Conservation (phyloP, 2,888 invertebrate species). For the Biston stratarius region DNA sequence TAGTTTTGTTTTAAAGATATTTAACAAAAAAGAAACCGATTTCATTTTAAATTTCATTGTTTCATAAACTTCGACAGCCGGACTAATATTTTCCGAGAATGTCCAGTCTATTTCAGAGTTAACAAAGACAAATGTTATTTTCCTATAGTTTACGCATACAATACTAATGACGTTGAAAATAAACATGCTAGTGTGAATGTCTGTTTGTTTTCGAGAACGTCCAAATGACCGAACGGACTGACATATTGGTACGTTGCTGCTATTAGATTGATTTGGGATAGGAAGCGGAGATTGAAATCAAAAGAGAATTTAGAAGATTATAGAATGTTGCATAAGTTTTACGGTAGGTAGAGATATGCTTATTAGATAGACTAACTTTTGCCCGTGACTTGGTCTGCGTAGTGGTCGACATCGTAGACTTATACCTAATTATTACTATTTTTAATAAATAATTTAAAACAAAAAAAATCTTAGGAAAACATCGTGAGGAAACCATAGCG, state of each 20-base stretch:
- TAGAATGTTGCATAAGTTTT: too few relatives aligned
- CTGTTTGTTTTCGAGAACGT: conserved; percentile 77
- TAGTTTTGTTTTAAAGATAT: too few relatives aligned
- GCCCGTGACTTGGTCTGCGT: too few relatives aligned
- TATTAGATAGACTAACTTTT: too few relatives aligned
- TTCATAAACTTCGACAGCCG: conserved; percentile 5
- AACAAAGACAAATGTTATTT: conserved; percentile 59
- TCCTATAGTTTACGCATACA: conserved; percentile 57
- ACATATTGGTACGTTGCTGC: conserved; percentile 73
- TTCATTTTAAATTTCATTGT: conserved; percentile 7
- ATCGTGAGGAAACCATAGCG: too few relatives aligned
- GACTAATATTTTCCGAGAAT: conserved; percentile 15
- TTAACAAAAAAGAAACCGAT: neutral
- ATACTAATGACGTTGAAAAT: conserved; percentile 62
- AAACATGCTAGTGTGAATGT: conserved; percentile 73
- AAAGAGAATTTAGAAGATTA: too few relatives aligned
- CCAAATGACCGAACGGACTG: conserved; percentile 70
- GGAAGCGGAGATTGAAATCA: conserved; percentile 32
- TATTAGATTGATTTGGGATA: conserved; percentile 68
- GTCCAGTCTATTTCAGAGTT: conserved; percentile 26
- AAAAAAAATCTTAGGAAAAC: too few relatives aligned
- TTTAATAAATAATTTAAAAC: too few relatives aligned
- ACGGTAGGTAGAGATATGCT: too few relatives aligned
- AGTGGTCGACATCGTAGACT: too few relatives aligned
- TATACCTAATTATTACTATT: too few relatives aligned